Base-by-base conservation (phyloP, 2,113 vertebrate genomes). In the Arizona elegans region DNA sequence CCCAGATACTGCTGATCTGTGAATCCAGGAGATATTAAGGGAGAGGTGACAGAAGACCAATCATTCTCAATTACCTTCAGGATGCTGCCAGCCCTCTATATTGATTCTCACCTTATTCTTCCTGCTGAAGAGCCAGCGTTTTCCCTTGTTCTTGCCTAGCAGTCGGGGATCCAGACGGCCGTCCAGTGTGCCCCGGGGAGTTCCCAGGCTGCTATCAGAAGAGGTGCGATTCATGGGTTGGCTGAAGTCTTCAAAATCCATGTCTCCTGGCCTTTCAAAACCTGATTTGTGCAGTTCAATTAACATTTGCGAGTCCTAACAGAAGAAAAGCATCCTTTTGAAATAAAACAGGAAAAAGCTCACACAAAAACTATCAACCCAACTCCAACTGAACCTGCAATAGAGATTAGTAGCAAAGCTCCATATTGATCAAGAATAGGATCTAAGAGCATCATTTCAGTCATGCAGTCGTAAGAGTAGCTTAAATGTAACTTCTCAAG, bases 191-290 rank as follows among this genome's bases (percentile, higher is more conserved):
- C 97, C 97, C 92, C 98, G 98, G 1, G 98, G 98, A 23, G 98
- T 98, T 1, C 98, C 98, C 92, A 99, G 96, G 95, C 98, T 99
- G 94, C 98, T 98, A 93, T 99, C 98, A 0, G 98, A 99, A 0
- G 98, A 98, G 1, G 97, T 96, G 0, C 98, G 97, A 95, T 98
- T 99, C 96, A 99, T 99, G 92, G 98, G 98, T 95, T 99, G 98
- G 96, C 98, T 99, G 97, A 98, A 99, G 96, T 99, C 98, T 94
- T 99, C 98, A 12, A 99, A 99, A 92, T 99, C 98, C 95, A 98
- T 90, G 29, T 99, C 98, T 1, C 98, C 98, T 0, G 98, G 98
- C 55, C 98, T 98, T 90, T 98, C 98, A 21, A 99, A 99, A 38
- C 98, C 98, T 0, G 98, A 99, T 95, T 99, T 99, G 96, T 98